Evolutionary conservation across 2,113 vertebrate genomes (phyloP), one percentile per base, ranked within the genome.

Genomic region (Vidua chalybeata): DNA sequence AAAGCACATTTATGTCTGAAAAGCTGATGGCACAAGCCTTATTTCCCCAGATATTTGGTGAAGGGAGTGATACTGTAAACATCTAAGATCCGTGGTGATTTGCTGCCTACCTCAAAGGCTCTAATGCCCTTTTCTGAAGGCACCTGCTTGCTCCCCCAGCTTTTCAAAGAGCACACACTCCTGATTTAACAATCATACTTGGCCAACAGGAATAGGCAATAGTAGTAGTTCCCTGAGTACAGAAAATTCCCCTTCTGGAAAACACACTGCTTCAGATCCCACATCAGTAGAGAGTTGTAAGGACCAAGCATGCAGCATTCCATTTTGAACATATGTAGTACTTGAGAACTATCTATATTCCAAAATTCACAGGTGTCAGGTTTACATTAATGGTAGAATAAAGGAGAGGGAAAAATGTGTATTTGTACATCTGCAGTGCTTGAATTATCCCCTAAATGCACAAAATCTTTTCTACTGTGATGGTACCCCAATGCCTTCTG

Each of bases 41-140:
- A 8, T 31, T 76, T 64, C 30, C 19, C 31, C 16, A 41, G 13
- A 9, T 39, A 48, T 18, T 33, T 73, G 55, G 37, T 43, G 54
- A 66, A 67, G 9, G 43, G n/a, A 24, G 37, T 13, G n/a, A 90
- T 28, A 22, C 17, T 33, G 39, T 33, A 52, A 69, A 80, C 58
- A 79, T 7, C 23, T 35, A 76, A 67, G 58, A 69, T 5, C 45
- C 0, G 0, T 0, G 1, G 30, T 45, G 41, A 87, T 46, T n/a
- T 87, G 31, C 49, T 76, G 52, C 37, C 37, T 66, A 45, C 22
- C 43, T 84, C 78, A 49, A 61, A 66, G 33, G 39, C 28, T 56
- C 33, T 46, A 55, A 48, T 4, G 2, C 4, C 11, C 66, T 24
- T 26, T 87, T 87, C 74, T 52, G 15, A 81, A 71, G 64, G 37